Conservation (phyloP, 2,888 invertebrate genomes). For the Trimorus sp. region DNA sequence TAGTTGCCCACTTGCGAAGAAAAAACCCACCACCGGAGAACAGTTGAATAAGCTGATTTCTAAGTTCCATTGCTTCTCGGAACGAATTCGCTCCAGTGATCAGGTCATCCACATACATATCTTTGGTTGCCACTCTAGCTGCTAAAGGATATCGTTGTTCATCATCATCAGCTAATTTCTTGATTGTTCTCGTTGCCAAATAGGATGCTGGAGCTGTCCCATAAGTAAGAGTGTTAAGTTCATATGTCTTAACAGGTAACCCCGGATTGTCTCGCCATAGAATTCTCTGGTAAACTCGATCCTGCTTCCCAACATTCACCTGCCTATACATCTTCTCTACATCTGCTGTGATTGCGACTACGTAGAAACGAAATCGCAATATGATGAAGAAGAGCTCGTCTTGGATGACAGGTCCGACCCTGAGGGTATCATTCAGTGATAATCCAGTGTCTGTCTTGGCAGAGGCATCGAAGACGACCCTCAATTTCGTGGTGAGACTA, state of each 20-base stretch:
- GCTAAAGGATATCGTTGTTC: not conserved
- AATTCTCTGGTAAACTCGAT: constrained; percentile 3
- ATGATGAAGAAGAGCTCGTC: not conserved
- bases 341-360: not conserved
- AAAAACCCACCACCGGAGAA: too few relatives aligned
- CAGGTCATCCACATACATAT: constrained; percentile 18
- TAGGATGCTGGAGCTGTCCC: not conserved
- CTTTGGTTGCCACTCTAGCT: not conserved
- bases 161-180: constrained; percentile 5
- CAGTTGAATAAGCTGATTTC: not conserved
- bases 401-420: not conserved
- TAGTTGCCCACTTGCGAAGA: too few relatives aligned
- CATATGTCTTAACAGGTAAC: constrained; percentile 1
- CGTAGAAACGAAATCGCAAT: not conserved
- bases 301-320: not conserved
- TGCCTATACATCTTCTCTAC: constrained; percentile 14
- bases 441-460: not conserved
- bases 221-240: not conserved
- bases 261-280: constrained; percentile 5
- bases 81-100: constrained; percentile 5
- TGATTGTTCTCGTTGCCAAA: not conserved
- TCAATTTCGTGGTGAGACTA: constrained; percentile 4
- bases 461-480: constrained; percentile 6
- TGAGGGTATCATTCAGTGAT: constrained; percentile 6
- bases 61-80: not conserved